Evolutionary conservation across 2,797 vertebrate species (phyloP).

Genomic region (Eurystomus glaucurus): DNA sequence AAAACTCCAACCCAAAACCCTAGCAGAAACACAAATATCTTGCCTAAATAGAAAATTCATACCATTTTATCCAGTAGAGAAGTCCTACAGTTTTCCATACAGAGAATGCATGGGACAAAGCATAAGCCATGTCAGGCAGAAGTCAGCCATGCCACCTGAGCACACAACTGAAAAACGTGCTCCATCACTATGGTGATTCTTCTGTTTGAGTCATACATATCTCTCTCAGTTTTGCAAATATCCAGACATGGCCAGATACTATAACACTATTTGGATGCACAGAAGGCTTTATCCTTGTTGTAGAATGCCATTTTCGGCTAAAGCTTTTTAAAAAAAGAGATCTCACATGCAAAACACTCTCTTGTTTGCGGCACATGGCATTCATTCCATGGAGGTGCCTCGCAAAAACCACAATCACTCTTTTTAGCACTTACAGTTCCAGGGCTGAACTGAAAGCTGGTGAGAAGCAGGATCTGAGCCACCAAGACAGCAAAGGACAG

Average conservation of each 20-base stretch:
- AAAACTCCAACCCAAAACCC: neutral
- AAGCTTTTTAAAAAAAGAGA: neutral
- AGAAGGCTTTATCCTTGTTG: neutral
- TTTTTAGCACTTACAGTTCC: constrained; percentile 86
- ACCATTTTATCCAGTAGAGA: neutral
- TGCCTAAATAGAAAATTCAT: neutral
- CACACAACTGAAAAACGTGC: neutral
- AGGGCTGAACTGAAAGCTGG: constrained; percentile 91
- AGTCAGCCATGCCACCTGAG: neutral
- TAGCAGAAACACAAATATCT: neutral
- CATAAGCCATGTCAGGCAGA: neutral
- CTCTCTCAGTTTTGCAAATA: neutral
- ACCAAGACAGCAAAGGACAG: constrained; percentile 94
- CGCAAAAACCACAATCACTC: fast-evolving
- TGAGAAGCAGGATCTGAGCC: constrained; percentile 93
- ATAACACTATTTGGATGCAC: neutral
- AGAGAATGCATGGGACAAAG: neutral
- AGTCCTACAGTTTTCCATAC: neutral
- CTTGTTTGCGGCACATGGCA: fast-evolving
- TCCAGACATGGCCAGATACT: neutral
- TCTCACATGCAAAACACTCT: neutral
- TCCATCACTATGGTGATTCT: neutral
- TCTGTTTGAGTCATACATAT: neutral
- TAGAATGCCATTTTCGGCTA: neutral
- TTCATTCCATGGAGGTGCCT: neutral